Base-by-base conservation (phyloP, 2,797 vertebrate species). In the Helarctos malayanus region DNA sequence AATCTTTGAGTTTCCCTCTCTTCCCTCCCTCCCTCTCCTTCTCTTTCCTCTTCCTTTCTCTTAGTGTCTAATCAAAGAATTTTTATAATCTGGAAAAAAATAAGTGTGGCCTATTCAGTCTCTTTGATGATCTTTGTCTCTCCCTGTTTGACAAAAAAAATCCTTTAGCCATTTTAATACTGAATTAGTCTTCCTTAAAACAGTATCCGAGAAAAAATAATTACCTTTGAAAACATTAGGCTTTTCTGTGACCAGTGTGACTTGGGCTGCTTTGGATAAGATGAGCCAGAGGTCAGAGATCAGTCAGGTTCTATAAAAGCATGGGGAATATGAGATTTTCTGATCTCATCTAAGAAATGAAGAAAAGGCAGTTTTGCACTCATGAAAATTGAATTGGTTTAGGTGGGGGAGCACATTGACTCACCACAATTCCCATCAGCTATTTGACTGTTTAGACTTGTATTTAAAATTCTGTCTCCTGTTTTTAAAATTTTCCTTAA, bases 391-490 rank as follows among this genome's bases (percentile, higher is more conserved):
- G 88, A 96, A 71, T 85, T 93, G 95, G 54, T 80, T 79, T 85
- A 57, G 68, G 32, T 21, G 32, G n/a, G 83, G 54, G 45, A 57
- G 71, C 21, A 12, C 57, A 79, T 73, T 95, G 96, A 95, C 91
- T 94, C 91, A 95, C 85, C 57, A 29, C 76, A 76, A 89, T 97
- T 97, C 97, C 91, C 94, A 91, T 94, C 94, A 90, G 52, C 90
- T 89, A 45, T 61, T 78, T 93, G 94, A 86, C 89, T 96, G 73
- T 91, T 96, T 89, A 97, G 91, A 94, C 95, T 97, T 97, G 79
- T 91, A 84, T 91, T 97, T 98, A 97, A 96, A 95, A 94, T 96
- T 97, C 94, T 96, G 96, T 87, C 91, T 98, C 89, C 94, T 97
- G 94, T 94, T 97, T 97, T 97, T 94, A 96, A 96, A 94, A 54